These are phyloP conservation scores for Melanotaenia nigrans DNA, from an alignment of 2,797 vertebrate genomes.

Conservation along the genomic window DNA sequence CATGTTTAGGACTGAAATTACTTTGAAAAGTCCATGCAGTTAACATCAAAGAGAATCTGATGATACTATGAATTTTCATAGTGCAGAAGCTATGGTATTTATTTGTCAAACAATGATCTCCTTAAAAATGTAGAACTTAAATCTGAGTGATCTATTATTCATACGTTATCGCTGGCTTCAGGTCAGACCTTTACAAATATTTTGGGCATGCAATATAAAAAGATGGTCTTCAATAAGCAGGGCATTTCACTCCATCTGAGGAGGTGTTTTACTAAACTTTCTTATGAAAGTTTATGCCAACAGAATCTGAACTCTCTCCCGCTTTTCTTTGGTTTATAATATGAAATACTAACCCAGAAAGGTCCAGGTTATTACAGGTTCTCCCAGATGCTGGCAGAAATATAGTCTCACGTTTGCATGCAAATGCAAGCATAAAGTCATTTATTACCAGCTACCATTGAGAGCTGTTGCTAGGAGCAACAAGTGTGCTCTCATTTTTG, in stretches of 20 bases:
- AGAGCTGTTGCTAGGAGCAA: slow-evolving; percentile 63
- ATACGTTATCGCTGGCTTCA: neutral
- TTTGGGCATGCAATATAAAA: neutral
- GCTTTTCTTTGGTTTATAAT: slow-evolving; percentile 25
- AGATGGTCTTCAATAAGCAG: slow-evolving; percentile 30
- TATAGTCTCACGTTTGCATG: slow-evolving; percentile 10
- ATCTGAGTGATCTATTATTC: no score
- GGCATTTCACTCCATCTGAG: slow-evolving; percentile 28
- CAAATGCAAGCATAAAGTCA: slow-evolving; percentile 22
- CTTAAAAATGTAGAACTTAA: neutral
- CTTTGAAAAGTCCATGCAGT: no score
- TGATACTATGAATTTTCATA: no score
- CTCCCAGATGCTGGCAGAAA: slow-evolving; percentile 14
- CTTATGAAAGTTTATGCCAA: slow-evolving; percentile 13
- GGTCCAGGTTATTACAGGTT: slow-evolving; percentile 36
- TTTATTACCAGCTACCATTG: slow-evolving; percentile 18
- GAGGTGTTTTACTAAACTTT: slow-evolving; percentile 3
- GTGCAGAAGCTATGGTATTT: no score
- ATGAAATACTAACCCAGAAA: slow-evolving; percentile 65
- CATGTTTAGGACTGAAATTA: no score
- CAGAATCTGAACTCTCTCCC: slow-evolving; percentile 24
- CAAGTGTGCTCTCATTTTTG: slow-evolving; percentile 45
- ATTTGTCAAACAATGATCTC: neutral
- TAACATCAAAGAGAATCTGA: no score
- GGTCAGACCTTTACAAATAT: slow-evolving; percentile 26